Evolutionary conservation across 2,113 vertebrate genomes (phyloP).

Genomic region (Corythoichthys haematopterus): DNA sequence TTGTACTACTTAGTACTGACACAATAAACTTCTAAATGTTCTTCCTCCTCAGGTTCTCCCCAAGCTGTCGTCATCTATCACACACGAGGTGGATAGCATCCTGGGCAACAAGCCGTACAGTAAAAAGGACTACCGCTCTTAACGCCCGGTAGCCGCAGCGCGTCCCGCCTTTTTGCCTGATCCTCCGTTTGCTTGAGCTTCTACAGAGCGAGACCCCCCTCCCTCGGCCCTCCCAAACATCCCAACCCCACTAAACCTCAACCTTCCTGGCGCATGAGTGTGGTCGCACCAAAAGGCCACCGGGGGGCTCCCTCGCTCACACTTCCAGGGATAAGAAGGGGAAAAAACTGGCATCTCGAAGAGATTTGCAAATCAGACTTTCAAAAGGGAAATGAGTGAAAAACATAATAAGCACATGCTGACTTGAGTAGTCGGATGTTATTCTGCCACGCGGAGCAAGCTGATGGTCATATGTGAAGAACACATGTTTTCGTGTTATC

Average conservation of each 20-base stretch:
- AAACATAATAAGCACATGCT: constrained; percentile 71
- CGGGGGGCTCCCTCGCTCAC: constrained; percentile 66
- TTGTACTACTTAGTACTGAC: too few species aligned
- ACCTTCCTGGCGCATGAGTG: constrained; percentile 66
- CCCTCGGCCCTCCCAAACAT: not conserved
- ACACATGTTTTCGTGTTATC: constrained; percentile 62
- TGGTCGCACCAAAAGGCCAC: constrained; percentile 62
- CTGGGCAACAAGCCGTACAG: constrained; percentile 99
- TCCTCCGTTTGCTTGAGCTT: constrained; percentile 87
- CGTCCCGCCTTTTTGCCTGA: constrained; percentile 72
- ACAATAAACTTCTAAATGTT: constrained; percentile 3
- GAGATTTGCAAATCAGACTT: constrained; percentile 45
- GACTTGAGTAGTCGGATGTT: constrained; percentile 69
- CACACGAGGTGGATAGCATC: constrained; percentile 97
- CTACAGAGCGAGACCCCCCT: constrained; percentile 73
- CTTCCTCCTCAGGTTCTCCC: constrained; percentile 83
- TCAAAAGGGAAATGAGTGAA: not conserved
- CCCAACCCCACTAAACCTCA: not conserved
- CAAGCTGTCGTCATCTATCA: constrained; percentile 93
- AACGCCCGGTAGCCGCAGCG: constrained; percentile 61
- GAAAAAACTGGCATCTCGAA: constrained; percentile 34
- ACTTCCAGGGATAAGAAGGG: constrained; percentile 53
- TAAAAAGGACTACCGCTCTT: constrained; percentile 99
- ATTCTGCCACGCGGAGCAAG: constrained; percentile 60
- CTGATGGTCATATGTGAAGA: constrained; percentile 56